Evolutionary conservation across 2,797 vertebrate species (phyloP), one percentile per base, ranked within the genome.

Genomic region (Myotis findleyi): DNA sequence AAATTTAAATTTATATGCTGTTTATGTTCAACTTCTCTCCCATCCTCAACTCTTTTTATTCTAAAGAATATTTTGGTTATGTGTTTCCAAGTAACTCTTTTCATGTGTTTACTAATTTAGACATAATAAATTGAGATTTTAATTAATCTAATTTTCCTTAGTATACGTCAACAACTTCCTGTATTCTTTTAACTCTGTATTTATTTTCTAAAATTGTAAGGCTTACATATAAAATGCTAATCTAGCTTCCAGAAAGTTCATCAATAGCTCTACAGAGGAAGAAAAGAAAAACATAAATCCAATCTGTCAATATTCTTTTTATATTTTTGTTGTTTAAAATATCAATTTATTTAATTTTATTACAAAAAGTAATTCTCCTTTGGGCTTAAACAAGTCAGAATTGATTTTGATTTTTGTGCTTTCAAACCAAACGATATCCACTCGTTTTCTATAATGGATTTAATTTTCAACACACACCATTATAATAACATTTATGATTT

Each of bases 311-410:
- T 66, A n/a, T 72, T 17, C n/a, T 66, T 88, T 84, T 44, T 69
- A 64, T 25, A 73, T 86, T 93, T 83, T 83, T 85, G 1, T 71
- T 94, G 25, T 59, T 80, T 80, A 66, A 92, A 90, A 87, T 18
- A 85, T 71, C 21, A 84, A 51, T 49, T 90, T 79, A 82, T 51
- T 90, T 75, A n/a, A 62, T 68, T 83, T 33, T 0, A 73, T 87
- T 87, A 7, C 68, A 75, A 57, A 71, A 30, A 75, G 71, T 64
- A 85, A 17, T 47, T 36, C 0, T 30, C 4, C 4, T 62, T 80
- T 68, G 20, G 7, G 5, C 4, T 41, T 57, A 90, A 75, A 10
- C 21, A 77, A 86, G 13, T 62, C 30, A 51, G n/a, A 95, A 94
- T 23, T 93, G 25, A 72, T 73, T 83, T 23, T 93, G 25, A 72